Evolutionary conservation across 2,797 vertebrate genomes (phyloP), one percentile per base, ranked within the genome.

Genomic region (Eulemur albifrons): DNA sequence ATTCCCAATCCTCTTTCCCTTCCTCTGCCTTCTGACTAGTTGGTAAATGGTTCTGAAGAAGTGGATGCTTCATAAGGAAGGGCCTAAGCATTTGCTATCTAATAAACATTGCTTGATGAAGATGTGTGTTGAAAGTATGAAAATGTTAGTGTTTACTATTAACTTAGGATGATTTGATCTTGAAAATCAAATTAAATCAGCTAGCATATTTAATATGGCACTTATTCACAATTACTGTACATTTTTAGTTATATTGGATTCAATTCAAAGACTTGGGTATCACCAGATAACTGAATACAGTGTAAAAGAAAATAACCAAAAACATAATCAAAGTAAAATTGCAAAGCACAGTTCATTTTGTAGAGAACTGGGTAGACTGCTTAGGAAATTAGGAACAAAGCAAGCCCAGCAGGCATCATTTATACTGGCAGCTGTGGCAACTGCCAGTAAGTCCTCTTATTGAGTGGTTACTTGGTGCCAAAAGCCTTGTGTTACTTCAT

Each of bases 181-280:
- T 52, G 67, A 89, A 79, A 92, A 63, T 14, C 57, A 81, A 94
- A 81, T 88, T 72, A 70, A 81, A 59, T 91, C 45, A 38, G 12
- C 59, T 73, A 40, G 14, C 40, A 70, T 88, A 91, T 75, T 81
- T 94, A 85, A 72, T 65, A 63, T 63, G 50, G 25, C 17, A 83
- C 43, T 79, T 89, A 61, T 67, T 92, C 61, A 94, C 35, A 91
- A 38, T 73, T 85, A 83, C 50, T 90, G 54, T 82, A 81, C 27
- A 32, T 81, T 88, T 91, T 91, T 30, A 70, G 85, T 91, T 91
- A 91, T 45, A 73, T 35, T 72, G 65, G 17, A 83, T 83, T 83
- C 32, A 87, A 20, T 83, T 90, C 35, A 70, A 45, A 88, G 50
- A 91, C 50, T 88, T 86, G 54, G 63, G 54, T 92, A 52, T 50